Percentiles rank a stretch among this genome's conserved stretches.
These are phyloP conservation scores for Lordiphosa collinella DNA, from an alignment of 1,140 invertebrate genomes.

Conservation along the genomic window DNA sequence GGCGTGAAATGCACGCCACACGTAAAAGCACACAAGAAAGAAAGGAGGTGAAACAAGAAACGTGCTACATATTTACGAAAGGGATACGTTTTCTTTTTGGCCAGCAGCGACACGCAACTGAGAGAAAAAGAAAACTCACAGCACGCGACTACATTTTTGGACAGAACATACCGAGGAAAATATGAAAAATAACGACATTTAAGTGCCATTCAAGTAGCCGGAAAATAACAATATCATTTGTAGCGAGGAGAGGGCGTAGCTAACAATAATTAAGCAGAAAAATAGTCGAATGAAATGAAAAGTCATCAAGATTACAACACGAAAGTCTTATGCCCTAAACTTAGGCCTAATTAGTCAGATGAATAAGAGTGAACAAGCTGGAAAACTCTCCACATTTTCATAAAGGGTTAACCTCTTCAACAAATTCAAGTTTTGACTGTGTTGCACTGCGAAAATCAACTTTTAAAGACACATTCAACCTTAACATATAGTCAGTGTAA, in stretches of 20 bases:
- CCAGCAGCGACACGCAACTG: background rate
- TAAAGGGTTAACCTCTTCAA: too few relatives aligned
- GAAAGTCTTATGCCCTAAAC: too few relatives aligned
- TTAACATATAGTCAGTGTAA: too few relatives aligned
- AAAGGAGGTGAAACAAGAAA: constrained; percentile 22
- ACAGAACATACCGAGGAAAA: constrained; percentile 13
- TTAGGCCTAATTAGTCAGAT: too few relatives aligned
- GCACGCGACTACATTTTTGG: constrained; percentile 35
- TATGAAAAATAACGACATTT: constrained; percentile 34
- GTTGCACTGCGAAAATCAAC: too few relatives aligned
- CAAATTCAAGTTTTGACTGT: too few relatives aligned
- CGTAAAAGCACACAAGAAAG: constrained; percentile 13
- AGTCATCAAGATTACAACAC: constrained; percentile 24
- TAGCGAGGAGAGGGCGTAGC: background rate
- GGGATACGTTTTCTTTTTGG: constrained; percentile 23
- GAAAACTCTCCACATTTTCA: too few relatives aligned
- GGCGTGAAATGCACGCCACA: constrained; percentile 43
- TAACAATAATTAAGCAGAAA: constrained; percentile 24
- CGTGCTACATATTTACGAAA: constrained; percentile 51
- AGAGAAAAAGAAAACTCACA: background rate
- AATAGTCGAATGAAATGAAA: constrained; percentile 23
- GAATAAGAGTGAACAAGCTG: too few relatives aligned
- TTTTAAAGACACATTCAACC: too few relatives aligned
- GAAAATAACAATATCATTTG: constrained; percentile 22
- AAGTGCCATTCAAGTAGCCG: constrained; percentile 33